Conservation (phyloP, 37 sponge, comb jelly and placozoan species). For the Lycopodina hypogea region DNA sequence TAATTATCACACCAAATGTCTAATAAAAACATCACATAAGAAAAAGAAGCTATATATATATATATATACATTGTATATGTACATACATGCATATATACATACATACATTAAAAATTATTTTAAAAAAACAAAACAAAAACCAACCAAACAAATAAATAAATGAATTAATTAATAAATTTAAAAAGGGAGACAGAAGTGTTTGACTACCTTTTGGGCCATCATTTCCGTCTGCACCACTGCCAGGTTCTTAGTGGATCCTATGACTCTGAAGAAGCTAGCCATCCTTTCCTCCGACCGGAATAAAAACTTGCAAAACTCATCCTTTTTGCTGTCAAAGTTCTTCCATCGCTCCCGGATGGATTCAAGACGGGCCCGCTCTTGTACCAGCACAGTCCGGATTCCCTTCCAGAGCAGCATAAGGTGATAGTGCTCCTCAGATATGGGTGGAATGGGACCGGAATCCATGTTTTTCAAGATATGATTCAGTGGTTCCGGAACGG, state of each 20-base stretch:
- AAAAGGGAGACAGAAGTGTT: neutral
- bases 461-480: neutral
- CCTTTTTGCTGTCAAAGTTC: slow-evolving; percentile 48
- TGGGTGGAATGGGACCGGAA: neutral
- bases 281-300: slow-evolving; percentile 26
- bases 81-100: too few species aligned
- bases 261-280: neutral
- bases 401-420: slow-evolving; percentile 46
- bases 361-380: slow-evolving; percentile 37
- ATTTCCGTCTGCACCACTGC: slow-evolving; percentile 37
- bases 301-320: slow-evolving; percentile 36
- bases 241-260: slow-evolving; percentile 19
- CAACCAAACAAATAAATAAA: neutral
- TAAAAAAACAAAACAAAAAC: too few species aligned
- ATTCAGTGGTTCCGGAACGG: neutral
- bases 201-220: slow-evolving; percentile 4
- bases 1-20: too few species aligned
- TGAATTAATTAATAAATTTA: neutral
- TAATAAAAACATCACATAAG: too few species aligned
- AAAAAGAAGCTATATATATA: too few species aligned
- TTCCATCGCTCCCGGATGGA: slow-evolving; percentile 38
- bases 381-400: slow-evolving; percentile 6
- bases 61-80: too few species aligned
- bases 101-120: too few species aligned
- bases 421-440: slow-evolving; percentile 34